Conservation (phyloP, 2,888 invertebrate genomes). For the Drosophila suboccidentalis region DNA sequence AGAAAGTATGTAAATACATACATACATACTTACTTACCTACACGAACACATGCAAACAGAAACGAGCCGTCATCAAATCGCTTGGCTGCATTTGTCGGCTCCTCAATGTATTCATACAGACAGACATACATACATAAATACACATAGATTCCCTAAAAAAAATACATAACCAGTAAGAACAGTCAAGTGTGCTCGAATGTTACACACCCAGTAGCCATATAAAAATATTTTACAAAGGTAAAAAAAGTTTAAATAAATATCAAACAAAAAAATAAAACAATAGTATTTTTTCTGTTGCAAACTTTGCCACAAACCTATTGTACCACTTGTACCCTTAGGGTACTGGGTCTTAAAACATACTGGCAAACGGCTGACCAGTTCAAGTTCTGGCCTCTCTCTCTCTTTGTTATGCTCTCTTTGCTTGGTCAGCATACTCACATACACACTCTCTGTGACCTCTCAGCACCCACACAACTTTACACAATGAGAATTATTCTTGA, state of each 20-base stretch:
- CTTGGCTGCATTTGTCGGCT: conserved; percentile 56
- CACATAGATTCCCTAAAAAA: conserved; percentile 44
- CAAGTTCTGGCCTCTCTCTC: conserved; percentile 12
- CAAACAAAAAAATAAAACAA: too few species aligned
- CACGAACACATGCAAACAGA: conserved; percentile 25
- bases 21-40: conserved; percentile 5
- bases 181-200: background rate
- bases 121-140: background rate
- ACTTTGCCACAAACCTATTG: background rate
- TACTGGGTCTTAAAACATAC: conserved; percentile 20
- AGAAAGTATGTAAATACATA: conserved; percentile 16
- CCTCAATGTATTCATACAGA: conserved; percentile 14
- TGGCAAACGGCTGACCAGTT: conserved; percentile 54
- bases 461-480: conserved; percentile 69
- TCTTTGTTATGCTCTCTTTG: conserved; percentile 34
- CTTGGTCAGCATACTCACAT: conserved; percentile 48
- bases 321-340: background rate
- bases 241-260: background rate
- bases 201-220: background rate
- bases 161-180: background rate
- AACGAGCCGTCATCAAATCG: conserved; percentile 41
- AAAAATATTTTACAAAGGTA: background rate
- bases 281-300: background rate
- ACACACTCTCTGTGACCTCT: conserved; percentile 44
- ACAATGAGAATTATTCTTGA: conserved; percentile 65